A percentile compares a stretch with the other conserved stretches of the same genome.
phyloP scores from a whole-genome alignment of 2,888 invertebrate genomes.

The Sarcophaga caerulescens region DNA sequence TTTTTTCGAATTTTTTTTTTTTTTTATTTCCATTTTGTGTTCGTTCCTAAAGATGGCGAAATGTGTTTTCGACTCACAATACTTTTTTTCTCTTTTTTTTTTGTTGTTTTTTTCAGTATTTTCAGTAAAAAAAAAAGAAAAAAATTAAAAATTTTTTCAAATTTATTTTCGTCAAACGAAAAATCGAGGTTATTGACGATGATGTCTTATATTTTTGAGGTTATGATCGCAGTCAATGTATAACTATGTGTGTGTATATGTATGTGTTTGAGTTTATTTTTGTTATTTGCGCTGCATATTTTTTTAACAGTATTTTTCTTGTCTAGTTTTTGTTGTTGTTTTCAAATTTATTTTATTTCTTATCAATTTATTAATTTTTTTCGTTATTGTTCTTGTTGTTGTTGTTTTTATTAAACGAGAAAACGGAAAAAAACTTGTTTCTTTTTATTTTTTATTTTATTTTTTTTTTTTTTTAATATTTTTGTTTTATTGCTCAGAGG shows the following conservation, averaged over 20 bases:
- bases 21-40: neutral
- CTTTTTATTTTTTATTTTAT: constrained; percentile 20
- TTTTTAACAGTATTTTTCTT: constrained; percentile 15
- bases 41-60: constrained; percentile 49
- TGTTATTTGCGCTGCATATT: constrained; percentile 36
- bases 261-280: constrained; percentile 20
- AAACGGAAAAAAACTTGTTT: constrained; percentile 52
- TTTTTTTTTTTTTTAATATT: constrained; percentile 13
- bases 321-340: neutral
- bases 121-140: too few species aligned
- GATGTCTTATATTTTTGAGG: constrained; percentile 31
- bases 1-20: too few species aligned
- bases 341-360: constrained; percentile 51
- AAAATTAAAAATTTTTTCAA: constrained; percentile 8
- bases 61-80: constrained; percentile 57
- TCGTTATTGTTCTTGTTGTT: neutral
- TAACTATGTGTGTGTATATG: constrained; percentile 1
- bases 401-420: neutral
- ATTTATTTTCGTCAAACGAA: constrained; percentile 1
- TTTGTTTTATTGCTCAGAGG: neutral
- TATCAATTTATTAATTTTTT: constrained; percentile 43
- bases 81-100: constrained; percentile 7
- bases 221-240: constrained; percentile 15
- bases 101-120: too few species aligned
- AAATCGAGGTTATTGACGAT: constrained; percentile 38